Evolutionary conservation across 2,888 invertebrate genomes (phyloP).

Genomic region (Microdon myrmicae): DNA sequence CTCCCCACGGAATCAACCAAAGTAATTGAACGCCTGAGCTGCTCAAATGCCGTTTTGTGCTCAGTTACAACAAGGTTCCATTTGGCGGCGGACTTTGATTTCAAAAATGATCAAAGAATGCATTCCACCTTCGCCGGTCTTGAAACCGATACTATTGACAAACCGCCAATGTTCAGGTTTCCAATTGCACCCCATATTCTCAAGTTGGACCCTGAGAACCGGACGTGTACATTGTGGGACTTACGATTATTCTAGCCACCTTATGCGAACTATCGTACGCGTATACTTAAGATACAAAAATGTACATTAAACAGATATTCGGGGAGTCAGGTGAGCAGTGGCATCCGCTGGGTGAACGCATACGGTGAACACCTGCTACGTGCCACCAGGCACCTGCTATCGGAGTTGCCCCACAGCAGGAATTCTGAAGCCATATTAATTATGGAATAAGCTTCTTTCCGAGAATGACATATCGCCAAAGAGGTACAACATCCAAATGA

Average conservation of each 20-base stretch:
- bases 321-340: background rate
- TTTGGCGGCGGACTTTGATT: conserved; percentile 40
- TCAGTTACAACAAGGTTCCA: no score
- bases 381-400: conserved; percentile 1
- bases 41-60: no score
- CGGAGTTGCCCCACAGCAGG: conserved; percentile 36
- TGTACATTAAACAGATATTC: conserved; percentile 3
- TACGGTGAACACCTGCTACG: conserved; percentile 20
- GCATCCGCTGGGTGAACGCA: conserved; percentile 2
- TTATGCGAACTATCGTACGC: conserved; percentile 18
- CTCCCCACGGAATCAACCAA: no score
- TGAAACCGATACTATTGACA: conserved; percentile 41
- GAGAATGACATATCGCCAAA: conserved; percentile 37
- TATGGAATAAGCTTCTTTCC: conserved; percentile 47
- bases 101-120: conserved; percentile 45
- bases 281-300: conserved; percentile 6
- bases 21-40: no score
- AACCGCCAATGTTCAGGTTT: conserved; percentile 37
- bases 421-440: conserved; percentile 48
- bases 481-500: conserved; percentile 20
- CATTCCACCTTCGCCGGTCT: conserved; percentile 9
- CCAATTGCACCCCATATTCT: conserved; percentile 31
- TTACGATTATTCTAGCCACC: conserved; percentile 37
- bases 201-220: conserved; percentile 31
- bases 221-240: conserved; percentile 39